Evolutionary conservation across 2,888 invertebrate genomes (phyloP), one percentile per base, ranked within the genome.

Genomic region (Cremastinae sp.): DNA sequence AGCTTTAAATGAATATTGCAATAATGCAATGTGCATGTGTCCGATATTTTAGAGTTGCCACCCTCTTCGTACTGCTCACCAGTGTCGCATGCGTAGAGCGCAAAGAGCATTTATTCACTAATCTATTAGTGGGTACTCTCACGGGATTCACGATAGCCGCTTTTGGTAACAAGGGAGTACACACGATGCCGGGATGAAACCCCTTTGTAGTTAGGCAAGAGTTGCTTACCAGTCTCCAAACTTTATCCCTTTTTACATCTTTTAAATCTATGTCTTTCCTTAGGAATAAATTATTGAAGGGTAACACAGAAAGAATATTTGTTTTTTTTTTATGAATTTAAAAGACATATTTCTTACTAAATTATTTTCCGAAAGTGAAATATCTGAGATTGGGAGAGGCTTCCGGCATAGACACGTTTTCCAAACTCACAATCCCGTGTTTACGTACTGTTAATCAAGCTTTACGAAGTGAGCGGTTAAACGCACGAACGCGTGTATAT

Each of bases 141-240:
- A 8, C 49, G 73, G 72, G 64, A 53, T 43, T 58, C 10, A 8
- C n/a, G 55, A 62, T 70, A 45, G 35, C 16, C 61, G 53, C 28
- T 22, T n/a, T 5, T 14, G n/a, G 18, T 18, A 53, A 39, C 22
- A 20, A 18, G 14, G 41, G 35, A 39, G 45, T 43, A 28, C 22
- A 35, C 43, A 18, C 0, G 12, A 45, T 4, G n/a, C 18, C 16
- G 84, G 84, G 83, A 84, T 82, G 84, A 86, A 88, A 87, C 88
- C 88, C 88, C 87, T 88, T 88, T 86, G 85, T 86, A 80, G 82
- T 82, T 73, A 79, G 81, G 85, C 79, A 85, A 77, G 85, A 86
- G 83, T 82, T 84, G 83, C 86, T 87, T 86, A 16, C 86, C 83
- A 82, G 84, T 86, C 85, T 87, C 86, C n/a, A n/a, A n/a, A n/a